Percentiles rank a stretch among this genome's conserved stretches.
Conservation (phyloP, 2,797 vertebrate species). For the Heteromormyrus szaboi region DNA sequence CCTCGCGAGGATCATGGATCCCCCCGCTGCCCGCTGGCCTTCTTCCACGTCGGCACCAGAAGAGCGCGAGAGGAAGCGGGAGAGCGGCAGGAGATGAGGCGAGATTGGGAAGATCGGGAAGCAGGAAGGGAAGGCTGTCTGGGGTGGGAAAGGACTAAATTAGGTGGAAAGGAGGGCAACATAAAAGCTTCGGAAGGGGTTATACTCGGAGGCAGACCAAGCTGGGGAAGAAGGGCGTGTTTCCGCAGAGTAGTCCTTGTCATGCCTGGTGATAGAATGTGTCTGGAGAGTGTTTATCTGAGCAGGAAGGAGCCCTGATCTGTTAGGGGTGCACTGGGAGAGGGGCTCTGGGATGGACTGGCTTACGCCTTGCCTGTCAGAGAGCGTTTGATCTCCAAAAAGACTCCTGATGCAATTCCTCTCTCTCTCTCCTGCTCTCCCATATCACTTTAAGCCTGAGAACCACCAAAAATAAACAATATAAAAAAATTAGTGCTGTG, state of each 20-base stretch:
- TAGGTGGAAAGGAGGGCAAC: background rate
- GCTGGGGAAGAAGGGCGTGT: background rate
- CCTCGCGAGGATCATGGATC: background rate
- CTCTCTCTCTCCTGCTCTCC: background rate
- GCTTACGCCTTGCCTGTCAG: background rate
- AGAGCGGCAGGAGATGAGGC: background rate
- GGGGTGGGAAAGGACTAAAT: background rate
- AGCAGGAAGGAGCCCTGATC: background rate
- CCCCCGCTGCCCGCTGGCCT: background rate
- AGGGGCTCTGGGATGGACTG: background rate
- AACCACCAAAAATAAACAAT: background rate
- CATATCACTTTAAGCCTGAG: constrained; percentile 4
- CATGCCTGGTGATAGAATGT: background rate
- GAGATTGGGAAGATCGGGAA: background rate
- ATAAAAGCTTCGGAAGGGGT: background rate
- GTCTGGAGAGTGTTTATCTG: constrained; percentile 14
- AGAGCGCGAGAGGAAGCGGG: background rate
- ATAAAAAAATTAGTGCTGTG: background rate
- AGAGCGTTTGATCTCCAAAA: background rate
- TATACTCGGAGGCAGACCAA: background rate
- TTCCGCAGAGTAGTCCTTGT: background rate
- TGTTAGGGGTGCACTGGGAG: background rate
- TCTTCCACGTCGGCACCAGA: background rate
- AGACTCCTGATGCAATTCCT: background rate
- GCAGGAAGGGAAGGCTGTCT: background rate